Conservation (phyloP, 2,797 vertebrate genomes). For the Eutrigla gurnardus region DNA sequence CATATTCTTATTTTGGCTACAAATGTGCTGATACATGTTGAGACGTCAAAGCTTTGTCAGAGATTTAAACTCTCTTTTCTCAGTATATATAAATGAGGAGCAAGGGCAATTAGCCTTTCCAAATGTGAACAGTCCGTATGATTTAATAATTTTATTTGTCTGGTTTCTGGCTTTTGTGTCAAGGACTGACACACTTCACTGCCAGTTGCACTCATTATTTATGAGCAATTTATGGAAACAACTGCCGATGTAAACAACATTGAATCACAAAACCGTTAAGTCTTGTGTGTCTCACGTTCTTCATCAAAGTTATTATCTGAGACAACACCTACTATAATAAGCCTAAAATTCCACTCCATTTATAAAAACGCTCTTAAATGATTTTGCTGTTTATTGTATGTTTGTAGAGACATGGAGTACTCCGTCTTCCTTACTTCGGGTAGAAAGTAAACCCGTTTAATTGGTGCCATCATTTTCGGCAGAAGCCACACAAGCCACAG, state of each 20-base stretch:
- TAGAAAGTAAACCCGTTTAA: conserved; percentile 35
- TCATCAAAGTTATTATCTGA: background rate
- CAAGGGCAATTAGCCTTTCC: background rate
- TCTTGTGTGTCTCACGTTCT: background rate
- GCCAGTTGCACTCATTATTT: conserved; percentile 9
- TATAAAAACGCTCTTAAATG: background rate
- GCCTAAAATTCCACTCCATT: no score
- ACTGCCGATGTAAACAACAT: background rate
- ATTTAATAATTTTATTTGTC: background rate
- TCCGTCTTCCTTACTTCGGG: background rate
- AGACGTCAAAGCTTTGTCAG: background rate
- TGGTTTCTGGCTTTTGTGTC: background rate
- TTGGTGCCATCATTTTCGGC: background rate
- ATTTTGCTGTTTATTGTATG: background rate
- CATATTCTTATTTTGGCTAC: background rate
- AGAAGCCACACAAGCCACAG: background rate
- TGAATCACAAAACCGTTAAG: background rate
- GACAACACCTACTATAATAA: background rate
- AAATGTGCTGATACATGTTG: background rate
- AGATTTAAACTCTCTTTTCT: background rate
- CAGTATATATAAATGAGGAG: background rate
- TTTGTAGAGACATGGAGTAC: background rate
- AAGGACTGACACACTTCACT: background rate
- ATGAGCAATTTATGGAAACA: conserved; percentile 26
- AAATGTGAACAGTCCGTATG: background rate